Evolutionary conservation across 2,113 vertebrate genomes (phyloP).

Genomic region (Donacobius atricapilla): DNA sequence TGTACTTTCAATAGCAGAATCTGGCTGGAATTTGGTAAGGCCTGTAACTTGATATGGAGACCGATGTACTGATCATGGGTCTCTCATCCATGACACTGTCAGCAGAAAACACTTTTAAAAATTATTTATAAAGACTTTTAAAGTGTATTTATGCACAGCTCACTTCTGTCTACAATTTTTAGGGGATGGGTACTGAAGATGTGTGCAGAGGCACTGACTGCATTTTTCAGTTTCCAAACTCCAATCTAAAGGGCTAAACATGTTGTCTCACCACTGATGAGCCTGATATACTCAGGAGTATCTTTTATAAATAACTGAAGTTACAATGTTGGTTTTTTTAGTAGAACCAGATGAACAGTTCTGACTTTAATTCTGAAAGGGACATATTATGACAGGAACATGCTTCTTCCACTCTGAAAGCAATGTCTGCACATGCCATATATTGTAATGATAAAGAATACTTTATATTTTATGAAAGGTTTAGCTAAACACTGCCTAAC

Average conservation of each 20-base stretch:
- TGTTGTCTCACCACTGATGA: neutral
- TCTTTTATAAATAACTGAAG: neutral
- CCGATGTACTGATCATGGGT: fast-evolving
- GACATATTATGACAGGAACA: neutral
- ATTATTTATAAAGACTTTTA: neutral
- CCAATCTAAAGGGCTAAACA: neutral
- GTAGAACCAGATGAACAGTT: neutral
- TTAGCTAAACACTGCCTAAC: neutral
- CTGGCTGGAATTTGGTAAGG: neutral
- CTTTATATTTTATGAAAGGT: neutral
- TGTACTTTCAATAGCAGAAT: neutral
- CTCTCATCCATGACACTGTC: neutral
- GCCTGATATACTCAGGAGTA: neutral
- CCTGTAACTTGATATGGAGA: neutral
- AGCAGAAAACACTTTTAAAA: neutral
- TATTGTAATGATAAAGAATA: neutral
- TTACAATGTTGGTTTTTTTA: neutral
- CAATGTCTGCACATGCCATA: neutral
- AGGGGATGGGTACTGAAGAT: neutral
- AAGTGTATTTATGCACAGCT: neutral
- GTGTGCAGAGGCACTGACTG: neutral
- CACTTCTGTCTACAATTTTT: neutral
- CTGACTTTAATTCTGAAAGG: neutral
- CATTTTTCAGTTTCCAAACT: neutral
- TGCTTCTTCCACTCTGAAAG: neutral